Evolutionary conservation across 2,113 vertebrate genomes (phyloP), one percentile per base, ranked within the genome.

Genomic region (Oenanthe oenanthe): DNA sequence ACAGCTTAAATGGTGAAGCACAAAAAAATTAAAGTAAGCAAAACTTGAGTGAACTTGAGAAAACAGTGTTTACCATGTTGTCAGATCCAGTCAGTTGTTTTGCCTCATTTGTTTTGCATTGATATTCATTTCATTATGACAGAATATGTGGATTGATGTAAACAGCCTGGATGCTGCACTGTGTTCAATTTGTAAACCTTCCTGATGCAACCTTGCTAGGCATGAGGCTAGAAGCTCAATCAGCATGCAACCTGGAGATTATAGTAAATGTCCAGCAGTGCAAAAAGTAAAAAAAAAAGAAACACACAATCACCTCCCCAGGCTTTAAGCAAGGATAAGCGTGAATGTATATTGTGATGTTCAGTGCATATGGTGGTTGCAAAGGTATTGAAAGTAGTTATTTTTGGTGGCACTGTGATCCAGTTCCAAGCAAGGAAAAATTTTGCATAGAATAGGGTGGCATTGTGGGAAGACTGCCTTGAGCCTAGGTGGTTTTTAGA

Each of bases 11-110:
- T 62, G 45, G 73, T 20, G 25, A 76, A 86, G 47, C n/a, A 17
- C 31, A 61, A 28, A 91, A 88, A 88, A 86, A 85, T 38, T 57
- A 36, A 88, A 85, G 42, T 63, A 92, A 86, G 72, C 80, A 88
- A 73, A 83, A 89, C 22, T 80, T 83, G 22, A 76, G 6, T 36
- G 38, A 87, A 74, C 47, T 66, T 57, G 32, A 91, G 70, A 79
- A 85, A 88, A 71, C 9, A 32, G 13, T 62, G 32, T 89, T 76
- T 68, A 57, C 45, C 29, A 38, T 25, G 19, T 50, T 93, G 87
- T 79, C 67, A 88, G 62, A 91, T 83, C 14, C 66, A 70, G 71
- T 57, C 60, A 50, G 20, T 67, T 63, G 4, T 57, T 74, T 81
- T 77, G 15, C 20, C 12, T 77, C 68, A 4, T 42, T 12, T 31